A percentile compares a stretch with the other conserved stretches of the same genome.
These are phyloP conservation scores for Plutomurus gul DNA, from an alignment of 1,140 invertebrate genomes.

Conservation along the genomic window DNA sequence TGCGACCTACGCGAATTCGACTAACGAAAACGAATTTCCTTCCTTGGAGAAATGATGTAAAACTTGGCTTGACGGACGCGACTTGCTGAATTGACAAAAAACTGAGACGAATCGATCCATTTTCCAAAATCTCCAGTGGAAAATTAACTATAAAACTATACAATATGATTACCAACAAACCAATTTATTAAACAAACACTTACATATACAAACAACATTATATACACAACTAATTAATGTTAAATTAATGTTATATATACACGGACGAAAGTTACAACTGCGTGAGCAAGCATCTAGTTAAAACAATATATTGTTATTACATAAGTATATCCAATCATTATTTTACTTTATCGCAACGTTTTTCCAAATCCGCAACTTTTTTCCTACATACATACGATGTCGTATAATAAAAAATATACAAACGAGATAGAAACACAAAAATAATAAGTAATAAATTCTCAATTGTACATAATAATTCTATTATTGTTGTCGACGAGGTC, in stretches of 20 bases:
- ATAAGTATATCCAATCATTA: slow-evolving; percentile 5
- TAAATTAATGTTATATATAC: not conserved
- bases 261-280: not conserved
- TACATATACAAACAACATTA: not conserved
- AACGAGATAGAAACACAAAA: not conserved
- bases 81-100: not conserved
- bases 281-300: not conserved
- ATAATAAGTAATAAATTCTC: slow-evolving; percentile 25
- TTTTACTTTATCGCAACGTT: slow-evolving; percentile 16
- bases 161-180: slow-evolving; percentile 13
- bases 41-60: slow-evolving; percentile 33
- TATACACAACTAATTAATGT: not conserved
- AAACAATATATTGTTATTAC: not conserved
- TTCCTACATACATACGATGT: slow-evolving; percentile 19
- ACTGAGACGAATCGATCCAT: not conserved
- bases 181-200: not conserved
- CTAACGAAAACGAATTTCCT: slow-evolving; percentile 48
- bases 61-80: not conserved
- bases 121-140: slow-evolving; percentile 9
- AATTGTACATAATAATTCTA: not conserved
- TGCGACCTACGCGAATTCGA: slow-evolving; percentile 32
- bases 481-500: not conserved
- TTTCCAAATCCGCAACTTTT: slow-evolving; percentile 21
- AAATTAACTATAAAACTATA: slow-evolving; percentile 8
- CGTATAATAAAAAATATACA: slow-evolving; percentile 9